phyloP scores from a whole-genome alignment of 2,113 vertebrate species.

The Marmota monax region DNA sequence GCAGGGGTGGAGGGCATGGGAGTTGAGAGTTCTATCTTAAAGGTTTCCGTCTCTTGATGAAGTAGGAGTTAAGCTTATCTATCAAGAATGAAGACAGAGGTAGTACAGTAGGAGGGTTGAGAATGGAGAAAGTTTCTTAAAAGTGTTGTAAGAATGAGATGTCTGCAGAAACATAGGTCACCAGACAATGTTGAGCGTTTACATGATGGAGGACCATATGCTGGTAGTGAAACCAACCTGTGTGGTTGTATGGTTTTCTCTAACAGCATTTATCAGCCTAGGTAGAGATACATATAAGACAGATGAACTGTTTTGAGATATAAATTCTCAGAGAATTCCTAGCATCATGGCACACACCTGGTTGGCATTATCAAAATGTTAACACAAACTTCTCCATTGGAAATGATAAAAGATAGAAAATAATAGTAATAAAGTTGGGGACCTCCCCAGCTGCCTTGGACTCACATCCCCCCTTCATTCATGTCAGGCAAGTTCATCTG shows the following conservation, averaged over 20 bases:
- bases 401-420: neutral
- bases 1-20: too few species aligned
- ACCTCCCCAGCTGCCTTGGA: neutral
- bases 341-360: neutral
- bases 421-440: neutral
- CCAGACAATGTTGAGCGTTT: neutral
- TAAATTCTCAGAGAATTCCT: neutral
- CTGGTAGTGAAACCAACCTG: neutral
- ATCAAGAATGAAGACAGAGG: neutral
- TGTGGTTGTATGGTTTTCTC: neutral
- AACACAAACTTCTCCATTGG: neutral
- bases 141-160: neutral
- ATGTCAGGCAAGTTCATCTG: neutral
- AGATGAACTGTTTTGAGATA: neutral
- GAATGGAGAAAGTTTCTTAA: neutral
- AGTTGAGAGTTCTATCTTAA: neutral
- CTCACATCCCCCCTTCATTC: neutral
- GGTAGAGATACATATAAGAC: neutral
- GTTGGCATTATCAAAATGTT: neutral
- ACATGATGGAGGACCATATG: neutral
- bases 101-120: neutral
- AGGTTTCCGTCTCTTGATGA: neutral
- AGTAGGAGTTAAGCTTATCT: neutral
- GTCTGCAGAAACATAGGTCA: neutral
- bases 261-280: neutral